phyloP scores from a whole-genome alignment of 23 tunicate genomes.

The Trididemnum clinides region DNA sequence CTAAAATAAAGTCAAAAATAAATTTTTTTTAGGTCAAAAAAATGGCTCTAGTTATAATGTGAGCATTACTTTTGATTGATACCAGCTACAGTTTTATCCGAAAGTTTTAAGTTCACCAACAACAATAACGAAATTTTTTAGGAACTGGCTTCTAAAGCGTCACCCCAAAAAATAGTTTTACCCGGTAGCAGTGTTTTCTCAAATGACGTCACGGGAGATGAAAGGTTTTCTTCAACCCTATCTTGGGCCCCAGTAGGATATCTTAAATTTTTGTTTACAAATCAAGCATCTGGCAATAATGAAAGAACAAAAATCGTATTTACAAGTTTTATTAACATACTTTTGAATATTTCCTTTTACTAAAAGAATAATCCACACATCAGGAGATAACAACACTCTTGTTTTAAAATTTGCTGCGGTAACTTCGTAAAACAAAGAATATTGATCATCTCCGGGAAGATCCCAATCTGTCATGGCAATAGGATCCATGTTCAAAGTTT shows the following conservation, averaged over 20 bases:
- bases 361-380: conserved; percentile 86
- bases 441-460: conserved; percentile 41
- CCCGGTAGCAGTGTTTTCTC: not conserved
- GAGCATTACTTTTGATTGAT: too few relatives aligned
- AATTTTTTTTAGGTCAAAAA: too few relatives aligned
- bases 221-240: not conserved
- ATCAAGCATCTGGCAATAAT: too few relatives aligned
- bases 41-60: too few relatives aligned
- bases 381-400: conserved; percentile 39
- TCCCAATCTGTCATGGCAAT: conserved; percentile 55
- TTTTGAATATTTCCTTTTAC: conserved; percentile 13
- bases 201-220: not conserved
- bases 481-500: conserved; percentile 76
- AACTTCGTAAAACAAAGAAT: conserved; percentile 39
- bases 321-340: conserved; percentile 12
- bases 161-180: not conserved
- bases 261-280: too few relatives aligned
- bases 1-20: too few relatives aligned
- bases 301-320: not conserved
- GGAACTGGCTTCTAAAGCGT: not conserved
- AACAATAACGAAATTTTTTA: not conserved
- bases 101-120: too few relatives aligned
- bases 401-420: conserved; percentile 39
- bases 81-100: too few relatives aligned
- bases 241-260: too few relatives aligned